A percentile compares a stretch with the other conserved stretches of the same genome.
Conservation (phyloP, 2,888 invertebrate species). For the Drosophila glabriapex region DNA sequence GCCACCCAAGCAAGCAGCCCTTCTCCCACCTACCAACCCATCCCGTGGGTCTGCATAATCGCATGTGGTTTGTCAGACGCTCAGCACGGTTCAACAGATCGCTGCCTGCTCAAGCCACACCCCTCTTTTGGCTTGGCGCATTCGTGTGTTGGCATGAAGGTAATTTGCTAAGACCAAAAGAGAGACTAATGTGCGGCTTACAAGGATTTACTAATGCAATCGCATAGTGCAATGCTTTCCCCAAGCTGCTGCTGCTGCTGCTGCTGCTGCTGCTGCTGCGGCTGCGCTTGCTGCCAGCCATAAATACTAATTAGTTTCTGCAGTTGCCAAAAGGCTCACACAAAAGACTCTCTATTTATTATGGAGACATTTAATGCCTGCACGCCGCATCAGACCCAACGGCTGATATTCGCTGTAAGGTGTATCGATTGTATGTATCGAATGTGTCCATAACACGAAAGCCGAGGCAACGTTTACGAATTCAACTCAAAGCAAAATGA, state of each 20-base stretch:
- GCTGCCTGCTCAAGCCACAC: slow-evolving; percentile 10
- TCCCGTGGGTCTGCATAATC: slow-evolving; percentile 58
- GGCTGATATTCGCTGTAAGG: not conserved
- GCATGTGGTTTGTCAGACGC: slow-evolving; percentile 75
- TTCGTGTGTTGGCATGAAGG: slow-evolving; percentile 58
- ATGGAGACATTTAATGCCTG: slow-evolving; percentile 26
- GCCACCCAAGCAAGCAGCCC: not conserved
- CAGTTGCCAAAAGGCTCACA: slow-evolving; percentile 47
- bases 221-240: slow-evolving; percentile 63
- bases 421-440: slow-evolving; percentile 16
- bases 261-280: not conserved
- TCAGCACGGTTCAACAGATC: slow-evolving; percentile 65
- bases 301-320: slow-evolving; percentile 72
- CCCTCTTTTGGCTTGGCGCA: not conserved
- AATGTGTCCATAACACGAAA: not conserved
- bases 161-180: slow-evolving; percentile 78
- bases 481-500: not conserved
- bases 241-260: slow-evolving; percentile 14
- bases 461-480: not conserved
- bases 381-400: not conserved
- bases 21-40: not conserved
- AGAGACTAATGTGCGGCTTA: slow-evolving; percentile 83
- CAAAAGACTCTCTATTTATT: slow-evolving; percentile 29
- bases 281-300: slow-evolving; percentile 41
- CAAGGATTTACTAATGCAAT: slow-evolving; percentile 82